Conservation (phyloP, 2,888 invertebrate genomes). For the Sphaerophoria rueppellii region DNA sequence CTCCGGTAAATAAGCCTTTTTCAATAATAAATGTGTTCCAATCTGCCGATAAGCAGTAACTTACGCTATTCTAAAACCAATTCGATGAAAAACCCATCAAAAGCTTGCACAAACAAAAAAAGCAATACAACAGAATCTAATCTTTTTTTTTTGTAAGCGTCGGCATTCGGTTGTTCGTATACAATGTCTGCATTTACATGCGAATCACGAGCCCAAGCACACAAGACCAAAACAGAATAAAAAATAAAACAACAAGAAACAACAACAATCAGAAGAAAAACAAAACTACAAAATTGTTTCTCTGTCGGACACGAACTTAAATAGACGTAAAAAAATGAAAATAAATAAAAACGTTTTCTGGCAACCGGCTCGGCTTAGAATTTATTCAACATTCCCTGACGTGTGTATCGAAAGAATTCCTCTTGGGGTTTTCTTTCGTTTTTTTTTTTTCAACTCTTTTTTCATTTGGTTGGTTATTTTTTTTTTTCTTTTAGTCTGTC, state of each 20-base stretch:
- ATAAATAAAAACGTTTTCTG: conserved; percentile 28
- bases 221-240: conserved; percentile 11
- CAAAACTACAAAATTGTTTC: conserved; percentile 24
- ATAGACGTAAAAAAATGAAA: conserved; percentile 21
- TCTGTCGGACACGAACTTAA: conserved; percentile 34
- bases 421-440: conserved; percentile 16
- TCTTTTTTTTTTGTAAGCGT: conserved; percentile 37
- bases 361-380: conserved; percentile 37
- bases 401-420: conserved; percentile 41
- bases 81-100: neutral
- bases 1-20: too few species aligned
- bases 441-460: too few species aligned
- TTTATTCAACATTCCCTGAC: conserved; percentile 61
- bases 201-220: conserved; percentile 45
- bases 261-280: conserved; percentile 3
- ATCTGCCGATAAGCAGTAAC: neutral
- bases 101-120: neutral
- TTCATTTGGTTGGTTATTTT: conserved; percentile 16
- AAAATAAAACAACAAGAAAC: neutral
- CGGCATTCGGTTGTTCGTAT: conserved; percentile 35
- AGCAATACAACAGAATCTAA: conserved; percentile 18
- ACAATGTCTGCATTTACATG: conserved; percentile 50
- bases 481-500: neutral
- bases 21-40: neutral
- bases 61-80: conserved; percentile 11